Evolutionary conservation across 2,888 invertebrate genomes (phyloP).

Genomic region (Melanophora roralis): DNA sequence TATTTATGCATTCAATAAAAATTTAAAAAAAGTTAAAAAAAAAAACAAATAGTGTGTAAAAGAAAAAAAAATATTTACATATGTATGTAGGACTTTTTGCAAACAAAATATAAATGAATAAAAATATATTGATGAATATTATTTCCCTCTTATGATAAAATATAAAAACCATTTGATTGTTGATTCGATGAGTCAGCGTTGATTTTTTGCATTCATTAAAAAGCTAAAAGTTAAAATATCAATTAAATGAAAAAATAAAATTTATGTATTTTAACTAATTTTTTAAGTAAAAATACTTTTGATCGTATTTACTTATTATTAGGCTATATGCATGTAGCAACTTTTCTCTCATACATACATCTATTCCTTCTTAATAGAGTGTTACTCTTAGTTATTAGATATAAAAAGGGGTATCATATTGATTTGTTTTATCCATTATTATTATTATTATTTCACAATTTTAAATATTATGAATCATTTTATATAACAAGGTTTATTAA

Average conservation of each 20-base stretch:
- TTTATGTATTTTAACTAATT: no score
- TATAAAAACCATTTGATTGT: not conserved
- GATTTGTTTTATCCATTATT: no score
- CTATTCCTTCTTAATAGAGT: no score
- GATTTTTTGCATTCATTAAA: not conserved
- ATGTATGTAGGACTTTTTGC: not conserved
- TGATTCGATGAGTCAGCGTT: slow-evolving; percentile 2
- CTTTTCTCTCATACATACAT: no score
- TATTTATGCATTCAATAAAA: slow-evolving; percentile 46
- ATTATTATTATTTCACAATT: no score
- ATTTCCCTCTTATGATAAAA: slow-evolving; percentile 55
- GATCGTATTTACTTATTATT: no score
- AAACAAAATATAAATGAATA: slow-evolving; percentile 1
- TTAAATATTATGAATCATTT: no score
- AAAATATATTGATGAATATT: not conserved
- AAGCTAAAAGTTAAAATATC: slow-evolving; percentile 30
- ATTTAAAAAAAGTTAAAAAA: slow-evolving; percentile 35
- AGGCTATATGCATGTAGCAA: no score
- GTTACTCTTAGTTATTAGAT: no score
- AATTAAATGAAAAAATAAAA: not conserved
- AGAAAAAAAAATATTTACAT: slow-evolving; percentile 61
- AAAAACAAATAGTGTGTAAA: slow-evolving; percentile 59
- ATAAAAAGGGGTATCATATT: no score
- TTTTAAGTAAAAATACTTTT: no score
- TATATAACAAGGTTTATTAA: no score